Evolutionary conservation across 2,113 vertebrate species (phyloP).

Genomic region (Saguinus imperator): DNA sequence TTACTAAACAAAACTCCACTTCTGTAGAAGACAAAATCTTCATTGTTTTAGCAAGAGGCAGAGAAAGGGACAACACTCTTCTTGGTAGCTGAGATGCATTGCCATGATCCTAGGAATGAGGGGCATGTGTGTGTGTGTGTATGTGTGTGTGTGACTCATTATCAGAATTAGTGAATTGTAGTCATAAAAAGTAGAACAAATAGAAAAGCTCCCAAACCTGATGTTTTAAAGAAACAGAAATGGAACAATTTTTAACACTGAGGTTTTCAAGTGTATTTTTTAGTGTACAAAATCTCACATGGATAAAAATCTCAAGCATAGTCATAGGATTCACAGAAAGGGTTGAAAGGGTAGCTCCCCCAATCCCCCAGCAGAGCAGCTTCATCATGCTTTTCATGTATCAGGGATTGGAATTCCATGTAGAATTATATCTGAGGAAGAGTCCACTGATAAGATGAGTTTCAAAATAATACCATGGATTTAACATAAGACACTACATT

Average conservation of each 20-base stretch:
- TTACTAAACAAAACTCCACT: neutral
- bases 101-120: neutral
- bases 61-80: neutral
- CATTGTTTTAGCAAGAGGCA: neutral
- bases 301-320: neutral
- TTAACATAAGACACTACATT: neutral
- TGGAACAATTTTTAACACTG: neutral
- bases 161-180: neutral
- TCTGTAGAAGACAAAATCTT: neutral
- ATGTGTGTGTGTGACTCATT: neutral
- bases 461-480: neutral
- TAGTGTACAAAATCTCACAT: neutral
- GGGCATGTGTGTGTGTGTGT: rapidly evolving
- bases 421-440: neutral
- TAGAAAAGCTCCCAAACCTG: neutral
- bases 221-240: neutral
- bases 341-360: neutral
- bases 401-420: neutral
- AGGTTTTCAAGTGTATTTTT: neutral
- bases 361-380: neutral
- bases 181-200: neutral
- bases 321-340: rapidly evolving
- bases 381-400: neutral
- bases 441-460: neutral
- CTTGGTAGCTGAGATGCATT: neutral